Base-by-base conservation (phyloP, 35 echinoderm and acorn worm species). In the Strongylocentrotus purpuratus region DNA sequence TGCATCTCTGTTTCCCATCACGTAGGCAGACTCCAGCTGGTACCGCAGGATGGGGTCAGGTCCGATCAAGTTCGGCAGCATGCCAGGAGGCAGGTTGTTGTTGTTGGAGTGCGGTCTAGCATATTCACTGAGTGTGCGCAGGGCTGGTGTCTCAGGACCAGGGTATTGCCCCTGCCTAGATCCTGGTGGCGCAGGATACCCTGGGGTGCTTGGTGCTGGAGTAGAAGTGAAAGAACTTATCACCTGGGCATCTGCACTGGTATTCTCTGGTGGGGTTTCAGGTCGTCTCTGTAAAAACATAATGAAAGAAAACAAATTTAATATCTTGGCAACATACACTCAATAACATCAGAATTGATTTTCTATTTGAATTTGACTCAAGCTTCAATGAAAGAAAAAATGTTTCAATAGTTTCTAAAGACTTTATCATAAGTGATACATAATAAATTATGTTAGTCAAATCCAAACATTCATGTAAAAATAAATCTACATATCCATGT, bases 31-130 rank as follows among this genome's bases (percentile, higher is more conserved):
- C 95, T 97, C 97, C 90, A 99, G 94, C 94, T 97, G 96, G 61
- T 98, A 98, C 35, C 97, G 92, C 60, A 99, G 94, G 55, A 99
- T 99, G 31, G 98, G 98, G 92, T 99, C 98, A 45, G 98, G 98
- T 15, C 98, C 98, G 48, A 96, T 97, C 33, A 99, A 90, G 85
- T 97, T 96, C 12, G 86, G 91, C 18, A 95, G 59, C 25, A 48
- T 61, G 20, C 96, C 97, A 5, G 95, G 95, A 31, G 48, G 86
- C 5, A 97, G 59, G 65, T 78, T 41, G 35, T 41, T 41, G 3
- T 41, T 41, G 18, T 48, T 87, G 13, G 97, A 94, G 85, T 99
- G 97, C 28, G 98, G 98, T 5, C 98, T 87, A 5, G 98, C 98
- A 78, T 99, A 99, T 88, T 99, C 98, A 85, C 97, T 97, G 31